Conservation (phyloP, 2,797 vertebrate genomes). For the Lacerta viridis region DNA sequence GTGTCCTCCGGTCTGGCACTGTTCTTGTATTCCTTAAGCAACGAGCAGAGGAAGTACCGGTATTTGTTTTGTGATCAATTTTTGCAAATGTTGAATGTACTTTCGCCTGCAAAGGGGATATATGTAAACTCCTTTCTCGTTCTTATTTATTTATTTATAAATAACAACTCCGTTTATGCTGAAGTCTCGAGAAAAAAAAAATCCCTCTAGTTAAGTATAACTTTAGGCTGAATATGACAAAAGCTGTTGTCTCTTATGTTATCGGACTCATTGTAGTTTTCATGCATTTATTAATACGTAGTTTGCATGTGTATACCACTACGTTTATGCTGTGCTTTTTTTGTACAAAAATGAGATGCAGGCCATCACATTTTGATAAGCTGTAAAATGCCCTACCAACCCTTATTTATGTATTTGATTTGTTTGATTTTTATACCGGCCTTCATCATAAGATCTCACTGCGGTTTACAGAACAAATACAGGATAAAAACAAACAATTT, state of each 20-base stretch:
- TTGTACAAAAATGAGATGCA: too few species aligned
- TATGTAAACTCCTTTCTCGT: conserved; percentile 52
- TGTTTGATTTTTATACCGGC: too few species aligned
- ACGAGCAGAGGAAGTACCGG: rapidly evolving
- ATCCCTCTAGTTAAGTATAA: conserved; percentile 58
- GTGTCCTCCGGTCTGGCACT: neutral
- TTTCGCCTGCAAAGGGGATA: conserved; percentile 53
- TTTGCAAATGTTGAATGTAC: conserved; percentile 37
- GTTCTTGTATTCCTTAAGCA: neutral
- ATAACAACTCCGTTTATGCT: conserved; percentile 60
- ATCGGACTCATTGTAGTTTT: conserved; percentile 59
- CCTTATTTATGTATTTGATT: too few species aligned
- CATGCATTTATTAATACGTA: conserved; percentile 50
- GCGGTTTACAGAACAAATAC: too few species aligned
- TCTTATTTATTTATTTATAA: conserved; percentile 35
- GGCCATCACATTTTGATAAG: too few species aligned
- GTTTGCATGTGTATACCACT: conserved; percentile 28
- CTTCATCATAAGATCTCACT: too few species aligned
- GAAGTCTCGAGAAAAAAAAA: conserved; percentile 56
- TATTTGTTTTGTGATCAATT: conserved; percentile 33
- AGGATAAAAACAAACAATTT: too few species aligned
- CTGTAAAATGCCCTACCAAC: too few species aligned
- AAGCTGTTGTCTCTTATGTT: conserved; percentile 53
- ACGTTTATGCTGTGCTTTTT: too few species aligned
- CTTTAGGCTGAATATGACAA: conserved; percentile 57